phyloP scores from a whole-genome alignment of 2,113 vertebrate genomes.

The Ifrita kowaldi region DNA sequence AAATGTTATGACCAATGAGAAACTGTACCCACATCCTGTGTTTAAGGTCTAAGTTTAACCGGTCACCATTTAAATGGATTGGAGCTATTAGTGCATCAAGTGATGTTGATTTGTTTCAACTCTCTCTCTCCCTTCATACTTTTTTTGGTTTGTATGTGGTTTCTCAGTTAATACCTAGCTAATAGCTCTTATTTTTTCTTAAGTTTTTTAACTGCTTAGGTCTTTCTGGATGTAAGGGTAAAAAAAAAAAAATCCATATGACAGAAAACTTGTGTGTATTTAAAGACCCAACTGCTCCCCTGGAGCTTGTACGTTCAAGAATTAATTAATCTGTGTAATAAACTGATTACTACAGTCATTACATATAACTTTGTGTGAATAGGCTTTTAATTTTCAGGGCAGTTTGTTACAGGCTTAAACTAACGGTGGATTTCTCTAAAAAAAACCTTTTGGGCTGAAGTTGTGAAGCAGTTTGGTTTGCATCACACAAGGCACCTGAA shows the following conservation, averaged over 20 bases:
- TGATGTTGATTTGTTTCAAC: constrained; percentile 77
- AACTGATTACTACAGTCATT: constrained; percentile 93
- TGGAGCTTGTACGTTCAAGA: constrained; percentile 97
- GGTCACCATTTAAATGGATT: constrained; percentile 69
- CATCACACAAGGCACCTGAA: constrained; percentile 46
- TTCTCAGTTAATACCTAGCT: constrained; percentile 95
- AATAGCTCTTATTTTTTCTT: constrained; percentile 92
- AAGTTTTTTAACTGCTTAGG: constrained; percentile 90
- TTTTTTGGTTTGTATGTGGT: constrained; percentile 86
- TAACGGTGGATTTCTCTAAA: constrained; percentile 49
- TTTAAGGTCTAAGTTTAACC: constrained; percentile 73
- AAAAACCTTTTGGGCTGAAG: constrained; percentile 55
- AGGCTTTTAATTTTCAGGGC: constrained; percentile 76
- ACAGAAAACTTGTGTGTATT: constrained; percentile 99
- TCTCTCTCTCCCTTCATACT: constrained; percentile 73
- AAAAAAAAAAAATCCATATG: constrained; percentile 81
- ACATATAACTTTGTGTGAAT: constrained; percentile 80
- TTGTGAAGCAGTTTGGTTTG: constrained; percentile 60
- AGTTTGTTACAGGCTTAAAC: constrained; percentile 64
- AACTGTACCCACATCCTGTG: constrained; percentile 76
- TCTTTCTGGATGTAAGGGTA: constrained; percentile 94
- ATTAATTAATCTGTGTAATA: constrained; percentile 99
- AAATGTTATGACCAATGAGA: constrained; percentile 75
- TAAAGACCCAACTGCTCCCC: constrained; percentile 96
- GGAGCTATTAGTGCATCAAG: constrained; percentile 85